Evolutionary conservation across 2,113 vertebrate species (phyloP), one percentile per base, ranked within the genome.

Genomic region (Lophius piscatorius): DNA sequence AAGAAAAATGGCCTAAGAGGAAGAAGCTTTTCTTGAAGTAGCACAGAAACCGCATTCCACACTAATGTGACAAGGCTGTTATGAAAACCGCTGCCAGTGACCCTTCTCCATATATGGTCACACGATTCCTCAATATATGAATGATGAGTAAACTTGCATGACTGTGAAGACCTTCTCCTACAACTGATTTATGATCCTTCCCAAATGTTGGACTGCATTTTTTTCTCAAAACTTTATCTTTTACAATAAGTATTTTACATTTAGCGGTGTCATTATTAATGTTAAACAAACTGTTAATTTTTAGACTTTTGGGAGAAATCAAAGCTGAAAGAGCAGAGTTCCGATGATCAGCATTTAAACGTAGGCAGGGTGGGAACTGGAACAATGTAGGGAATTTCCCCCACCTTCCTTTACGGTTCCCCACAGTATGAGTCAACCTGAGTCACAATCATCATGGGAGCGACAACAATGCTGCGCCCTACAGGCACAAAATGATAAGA

Each of bases 351-450:
- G 44, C 21, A 24, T 17, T 58, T 44, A 2, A 49, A 47, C 24
- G 29, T 40, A 36, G 66, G 41, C 13, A 50, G 51, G 23, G 44
- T 68, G 68, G 62, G 78, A 78, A 69, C 44, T 70, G 70, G 79
- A 86, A 86, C 83, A 87, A 87, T 82, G 63, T 34, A 35, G 77
- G 76, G 83, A 86, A 85, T 83, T 78, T 66, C 70, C 74, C 77
- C 61, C 59, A 35, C 9, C 79, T 81, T 85, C 82, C 71, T 67
- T 60, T 33, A n/a, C 34, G 31, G 58, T 54, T n/a, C 40, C 61
- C 69, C 28, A 23, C 24, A 47, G 35, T 50, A 10, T 23, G 16
- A 72, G 17, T 38, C 56, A 47, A 46, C 14, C 13, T 44, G 9
- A 47, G 22, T 52, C 35, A 38, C 20, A 50, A 7, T 4, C 26